These are phyloP conservation scores for Stegana nigrithorax DNA, from an alignment of 2,888 invertebrate genomes.

Conservation along the genomic window DNA sequence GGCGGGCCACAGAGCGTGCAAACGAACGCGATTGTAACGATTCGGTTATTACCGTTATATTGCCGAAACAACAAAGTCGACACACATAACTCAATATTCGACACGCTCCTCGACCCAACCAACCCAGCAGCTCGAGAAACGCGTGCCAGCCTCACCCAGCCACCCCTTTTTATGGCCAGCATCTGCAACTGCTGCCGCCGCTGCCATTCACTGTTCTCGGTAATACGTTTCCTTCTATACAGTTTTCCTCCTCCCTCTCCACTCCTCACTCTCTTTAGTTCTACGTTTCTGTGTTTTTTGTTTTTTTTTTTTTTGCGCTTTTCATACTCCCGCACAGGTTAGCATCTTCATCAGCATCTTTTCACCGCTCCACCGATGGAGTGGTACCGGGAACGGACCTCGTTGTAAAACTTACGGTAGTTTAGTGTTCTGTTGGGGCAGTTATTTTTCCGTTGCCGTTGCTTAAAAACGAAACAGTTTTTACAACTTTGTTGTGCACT, in stretches of 20 bases:
- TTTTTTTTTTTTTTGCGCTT: conserved; percentile 1
- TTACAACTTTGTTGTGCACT: conserved; percentile 65
- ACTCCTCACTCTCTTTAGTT: too few species aligned
- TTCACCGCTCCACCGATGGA: too few species aligned
- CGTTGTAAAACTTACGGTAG: conserved; percentile 59
- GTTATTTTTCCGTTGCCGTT: conserved; percentile 23
- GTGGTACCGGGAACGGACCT: too few species aligned
- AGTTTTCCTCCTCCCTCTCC: not conserved
- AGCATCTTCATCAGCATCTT: too few species aligned
- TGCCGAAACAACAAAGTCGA: conserved; percentile 62
- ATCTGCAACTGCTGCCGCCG: conserved; percentile 26
- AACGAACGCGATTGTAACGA: conserved; percentile 46
- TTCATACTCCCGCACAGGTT: too few species aligned
- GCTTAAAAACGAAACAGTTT: conserved; percentile 62
- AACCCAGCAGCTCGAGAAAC: not conserved
- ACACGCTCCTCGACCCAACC: conserved; percentile 30
- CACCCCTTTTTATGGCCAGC: conserved; percentile 49
- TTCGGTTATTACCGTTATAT: conserved; percentile 65
- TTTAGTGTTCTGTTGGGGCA: conserved; percentile 38
- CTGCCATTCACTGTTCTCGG: conserved; percentile 39
- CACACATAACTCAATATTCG: conserved; percentile 66
- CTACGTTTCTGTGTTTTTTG: not conserved
- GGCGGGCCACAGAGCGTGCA: not conserved
- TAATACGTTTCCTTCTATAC: not conserved
- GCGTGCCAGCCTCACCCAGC: not conserved